phyloP scores from a whole-genome alignment of 2,888 invertebrate species.

The Leucophora obtusa region DNA sequence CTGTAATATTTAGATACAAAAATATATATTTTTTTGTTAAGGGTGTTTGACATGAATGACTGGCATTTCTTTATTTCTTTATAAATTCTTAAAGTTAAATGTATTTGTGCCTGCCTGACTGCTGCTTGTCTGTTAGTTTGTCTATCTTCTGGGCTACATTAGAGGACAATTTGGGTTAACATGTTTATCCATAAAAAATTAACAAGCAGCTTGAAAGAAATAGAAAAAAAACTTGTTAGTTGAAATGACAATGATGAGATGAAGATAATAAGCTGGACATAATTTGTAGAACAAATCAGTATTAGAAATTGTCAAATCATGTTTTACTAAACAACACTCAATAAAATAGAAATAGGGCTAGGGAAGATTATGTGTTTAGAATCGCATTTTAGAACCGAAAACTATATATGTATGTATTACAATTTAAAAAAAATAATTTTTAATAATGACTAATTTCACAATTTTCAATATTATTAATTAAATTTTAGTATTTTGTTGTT shows the following conservation, averaged over 20 bases:
- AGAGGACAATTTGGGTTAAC: constrained; percentile 23
- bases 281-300: neutral
- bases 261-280: constrained; percentile 5
- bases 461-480: no score
- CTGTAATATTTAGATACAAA: neutral
- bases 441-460: no score
- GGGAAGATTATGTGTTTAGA: no score
- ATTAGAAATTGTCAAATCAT: neutral
- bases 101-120: neutral
- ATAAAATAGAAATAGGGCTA: no score
- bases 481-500: no score
- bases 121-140: neutral
- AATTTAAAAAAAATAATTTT: no score
- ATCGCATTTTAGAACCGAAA: no score
- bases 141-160: neutral
- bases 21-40: neutral
- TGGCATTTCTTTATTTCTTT: constrained; percentile 22
- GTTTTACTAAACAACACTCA: neutral
- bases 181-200: neutral
- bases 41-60: constrained; percentile 30
- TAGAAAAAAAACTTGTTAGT: neutral
- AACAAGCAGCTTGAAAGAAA: neutral
- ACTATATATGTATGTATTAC: no score
- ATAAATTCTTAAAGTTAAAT: constrained; percentile 13
- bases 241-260: neutral